A percentile compares a stretch with the other conserved stretches of the same genome.
Conservation (phyloP, 2,888 invertebrate genomes). For the Octodonta nipae region DNA sequence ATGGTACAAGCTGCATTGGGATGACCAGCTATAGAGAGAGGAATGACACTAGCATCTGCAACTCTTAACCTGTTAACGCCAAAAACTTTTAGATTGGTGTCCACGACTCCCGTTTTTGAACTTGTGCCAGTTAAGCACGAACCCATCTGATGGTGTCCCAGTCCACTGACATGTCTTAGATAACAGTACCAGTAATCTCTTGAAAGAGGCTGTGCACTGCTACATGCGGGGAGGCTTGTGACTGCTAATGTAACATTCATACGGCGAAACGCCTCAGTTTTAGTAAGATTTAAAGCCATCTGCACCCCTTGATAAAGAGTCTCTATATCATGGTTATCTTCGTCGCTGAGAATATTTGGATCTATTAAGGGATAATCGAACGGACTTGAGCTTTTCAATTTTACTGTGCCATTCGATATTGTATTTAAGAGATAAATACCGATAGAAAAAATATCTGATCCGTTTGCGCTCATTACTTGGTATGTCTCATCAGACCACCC, state of each 20-base stretch:
- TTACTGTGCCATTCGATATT: slow-evolving; percentile 47
- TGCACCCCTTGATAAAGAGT: slow-evolving; percentile 40
- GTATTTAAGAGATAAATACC: slow-evolving; percentile 20
- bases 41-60: slow-evolving; percentile 51
- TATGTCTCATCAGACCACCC: slow-evolving; percentile 19
- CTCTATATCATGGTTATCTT: slow-evolving; percentile 39
- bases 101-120: slow-evolving; percentile 47
- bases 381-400: slow-evolving; percentile 13
- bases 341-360: slow-evolving; percentile 48
- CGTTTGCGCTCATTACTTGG: slow-evolving; percentile 32
- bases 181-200: slow-evolving; percentile 59
- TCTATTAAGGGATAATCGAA: slow-evolving; percentile 42
- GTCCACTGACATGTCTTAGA: slow-evolving; percentile 18
- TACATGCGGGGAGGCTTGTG: slow-evolving; percentile 31
- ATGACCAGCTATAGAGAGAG: slow-evolving; percentile 18
- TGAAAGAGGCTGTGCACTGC: slow-evolving; percentile 15
- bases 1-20: slow-evolving; percentile 2
- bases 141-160: slow-evolving; percentile 49
- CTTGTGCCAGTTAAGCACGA: slow-evolving; percentile 34
- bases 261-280: slow-evolving; percentile 39
- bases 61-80: slow-evolving; percentile 46
- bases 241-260: slow-evolving; percentile 32
- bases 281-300: slow-evolving; percentile 32
- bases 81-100: slow-evolving; percentile 44
- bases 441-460: slow-evolving; percentile 9